Base-by-base conservation (phyloP, 2,113 vertebrate species). In the Arizona elegans region DNA sequence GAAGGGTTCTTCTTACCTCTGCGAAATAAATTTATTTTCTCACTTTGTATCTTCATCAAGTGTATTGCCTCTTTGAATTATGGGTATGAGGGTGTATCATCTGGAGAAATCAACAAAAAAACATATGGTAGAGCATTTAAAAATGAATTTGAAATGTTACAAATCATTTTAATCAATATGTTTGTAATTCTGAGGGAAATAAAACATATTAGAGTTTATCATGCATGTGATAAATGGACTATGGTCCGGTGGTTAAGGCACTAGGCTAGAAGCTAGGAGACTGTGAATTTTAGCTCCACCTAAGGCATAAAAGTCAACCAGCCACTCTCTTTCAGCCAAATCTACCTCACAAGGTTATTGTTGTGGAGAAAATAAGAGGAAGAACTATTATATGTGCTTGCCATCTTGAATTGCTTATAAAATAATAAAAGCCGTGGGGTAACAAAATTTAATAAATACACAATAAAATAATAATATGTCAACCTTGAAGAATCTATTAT, bases 401-500 rank as follows among this genome's bases (percentile, higher is more conserved):
- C 65, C 65, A 70, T 70, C 13, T 70, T 70, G 29, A 70, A 33
- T 70, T 33, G 33, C 12, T 15, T 70, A 70, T 70, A 70, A 70
- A 70, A 10, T 33, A 33, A 70, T 33, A 70, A 65, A 65, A 4
- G 65, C 0, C 0, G 2, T 70, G 5, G 29, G 12, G 5, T 33
- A 70, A 70, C 24, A 70, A 70, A 70, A n/a, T 33, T 10, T 33
- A 70, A 70, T 33, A 70, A 70, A 70, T 17, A 7, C 29, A 70
- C 65, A 70, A 70, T 7, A 70, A n/a, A 70, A 70, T 26, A 62
- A 62, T 33, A 92, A 17, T 95, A 92, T 91, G 93, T 96, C 96
- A 97, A 65, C 86, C 95, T 97, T 96, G 96, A 91, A 94, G 43
- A 88, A 97, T 91, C 97, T 86, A 93, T 96, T 96, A 96, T 97